Conservation (phyloP, 2,113 vertebrate genomes). For the Rallus limicola region DNA sequence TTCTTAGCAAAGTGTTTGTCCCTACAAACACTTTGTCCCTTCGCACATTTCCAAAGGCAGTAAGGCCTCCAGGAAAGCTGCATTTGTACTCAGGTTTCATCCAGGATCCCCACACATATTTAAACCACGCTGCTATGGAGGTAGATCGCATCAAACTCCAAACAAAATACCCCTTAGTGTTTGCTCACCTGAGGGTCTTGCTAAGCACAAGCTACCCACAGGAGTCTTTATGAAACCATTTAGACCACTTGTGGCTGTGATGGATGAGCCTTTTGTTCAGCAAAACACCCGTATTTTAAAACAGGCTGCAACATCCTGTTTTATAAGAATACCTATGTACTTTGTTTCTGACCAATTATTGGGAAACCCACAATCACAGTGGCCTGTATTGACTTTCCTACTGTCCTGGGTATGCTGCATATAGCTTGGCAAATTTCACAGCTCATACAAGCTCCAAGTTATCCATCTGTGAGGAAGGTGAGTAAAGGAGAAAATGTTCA, state of each 20-base stretch:
- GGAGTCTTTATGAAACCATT: background rate
- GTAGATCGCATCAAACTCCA: background rate
- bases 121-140: background rate
- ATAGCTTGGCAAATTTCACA: background rate
- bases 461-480: background rate
- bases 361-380: too few species aligned
- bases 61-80: background rate
- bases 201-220: rapidly evolving
- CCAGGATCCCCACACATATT: background rate
- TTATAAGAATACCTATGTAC: too few species aligned
- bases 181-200: background rate
- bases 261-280: too few species aligned
- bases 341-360: too few species aligned
- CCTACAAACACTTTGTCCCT: background rate
- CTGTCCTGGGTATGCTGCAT: background rate
- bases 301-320: too few species aligned
- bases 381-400: background rate
- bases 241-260: background rate
- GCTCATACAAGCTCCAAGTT: background rate
- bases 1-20: background rate
- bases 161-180: background rate
- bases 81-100: background rate
- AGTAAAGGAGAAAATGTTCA: background rate
- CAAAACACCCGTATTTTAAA: too few species aligned
- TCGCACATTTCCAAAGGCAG: background rate